phyloP scores from a whole-genome alignment of 2,113 vertebrate genomes.

The Cettia cetti region DNA sequence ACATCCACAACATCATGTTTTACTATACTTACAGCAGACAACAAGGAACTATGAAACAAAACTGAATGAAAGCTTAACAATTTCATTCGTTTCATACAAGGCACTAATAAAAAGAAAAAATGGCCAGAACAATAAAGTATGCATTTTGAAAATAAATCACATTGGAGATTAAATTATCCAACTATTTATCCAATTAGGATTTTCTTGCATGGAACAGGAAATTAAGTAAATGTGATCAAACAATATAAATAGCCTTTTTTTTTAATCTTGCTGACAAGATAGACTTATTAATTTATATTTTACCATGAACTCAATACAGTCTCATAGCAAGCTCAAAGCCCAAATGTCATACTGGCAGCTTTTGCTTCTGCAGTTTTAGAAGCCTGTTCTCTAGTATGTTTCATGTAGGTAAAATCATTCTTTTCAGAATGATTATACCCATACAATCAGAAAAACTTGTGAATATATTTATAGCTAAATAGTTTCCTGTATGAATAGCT shows the following conservation, averaged over 20 bases:
- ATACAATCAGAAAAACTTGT: neutral
- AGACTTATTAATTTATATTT: neutral
- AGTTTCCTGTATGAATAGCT: neutral
- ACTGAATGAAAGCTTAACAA: neutral
- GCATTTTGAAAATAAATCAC: neutral
- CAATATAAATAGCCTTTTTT: neutral
- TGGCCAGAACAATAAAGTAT: neutral
- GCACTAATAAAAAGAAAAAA: neutral
- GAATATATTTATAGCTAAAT: neutral
- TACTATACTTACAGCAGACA: neutral
- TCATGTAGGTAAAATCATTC: neutral
- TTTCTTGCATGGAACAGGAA: slow-evolving; percentile 16
- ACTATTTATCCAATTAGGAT: slow-evolving; percentile 44
- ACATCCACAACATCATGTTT: neutral
- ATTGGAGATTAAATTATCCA: slow-evolving; percentile 35
- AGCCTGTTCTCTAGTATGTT: neutral
- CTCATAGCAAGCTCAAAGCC: neutral
- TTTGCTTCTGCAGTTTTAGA: neutral
- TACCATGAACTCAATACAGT: neutral
- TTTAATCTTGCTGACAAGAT: neutral
- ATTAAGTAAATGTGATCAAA: slow-evolving; percentile 17
- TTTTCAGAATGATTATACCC: neutral
- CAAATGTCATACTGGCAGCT: neutral
- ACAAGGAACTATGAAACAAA: slow-evolving; percentile 9
- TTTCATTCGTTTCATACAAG: slow-evolving; percentile 11